These are phyloP conservation scores for Oreortyx pictus DNA, from an alignment of 2,797 vertebrate genomes.

Conservation along the genomic window DNA sequence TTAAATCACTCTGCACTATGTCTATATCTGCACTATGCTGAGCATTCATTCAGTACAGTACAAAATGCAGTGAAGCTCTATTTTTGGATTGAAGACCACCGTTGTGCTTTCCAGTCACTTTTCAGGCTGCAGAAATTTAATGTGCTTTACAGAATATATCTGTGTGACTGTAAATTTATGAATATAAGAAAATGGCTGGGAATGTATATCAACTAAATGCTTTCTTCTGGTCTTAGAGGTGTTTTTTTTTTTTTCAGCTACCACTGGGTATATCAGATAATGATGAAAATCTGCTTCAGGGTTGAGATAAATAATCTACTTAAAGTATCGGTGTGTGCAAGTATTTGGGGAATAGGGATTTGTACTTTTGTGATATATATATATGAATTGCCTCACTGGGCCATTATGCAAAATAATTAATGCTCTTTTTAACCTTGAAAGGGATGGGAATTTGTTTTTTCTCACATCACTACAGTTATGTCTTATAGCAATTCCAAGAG, in stretches of 20 bases:
- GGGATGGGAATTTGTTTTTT: background rate
- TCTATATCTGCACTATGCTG: constrained; percentile 7
- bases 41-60: constrained; percentile 43
- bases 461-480: background rate
- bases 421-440: constrained; percentile 5
- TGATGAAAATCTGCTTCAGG: constrained; percentile 21
- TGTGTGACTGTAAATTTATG: constrained; percentile 23
- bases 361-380: background rate
- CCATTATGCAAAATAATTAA: background rate
- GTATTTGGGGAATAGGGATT: background rate
- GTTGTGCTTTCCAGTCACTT: constrained; percentile 31
- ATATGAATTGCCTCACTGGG: background rate
- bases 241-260: constrained; percentile 1
- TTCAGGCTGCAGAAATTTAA: constrained; percentile 9
- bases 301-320: constrained; percentile 30
- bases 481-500: background rate
- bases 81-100: constrained; percentile 1
- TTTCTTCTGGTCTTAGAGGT: background rate
- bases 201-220: constrained; percentile 25
- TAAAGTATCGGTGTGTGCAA: background rate
- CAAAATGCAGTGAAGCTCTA: background rate
- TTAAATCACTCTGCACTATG: constrained; percentile 39
- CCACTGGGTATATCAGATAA: constrained; percentile 20
- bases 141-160: background rate
- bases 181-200: constrained; percentile 21